Percentiles rank a stretch among this genome's conserved stretches.
Evolutionary conservation across 2,113 vertebrate species (phyloP).

Genomic region (Patagioenas fasciata): DNA sequence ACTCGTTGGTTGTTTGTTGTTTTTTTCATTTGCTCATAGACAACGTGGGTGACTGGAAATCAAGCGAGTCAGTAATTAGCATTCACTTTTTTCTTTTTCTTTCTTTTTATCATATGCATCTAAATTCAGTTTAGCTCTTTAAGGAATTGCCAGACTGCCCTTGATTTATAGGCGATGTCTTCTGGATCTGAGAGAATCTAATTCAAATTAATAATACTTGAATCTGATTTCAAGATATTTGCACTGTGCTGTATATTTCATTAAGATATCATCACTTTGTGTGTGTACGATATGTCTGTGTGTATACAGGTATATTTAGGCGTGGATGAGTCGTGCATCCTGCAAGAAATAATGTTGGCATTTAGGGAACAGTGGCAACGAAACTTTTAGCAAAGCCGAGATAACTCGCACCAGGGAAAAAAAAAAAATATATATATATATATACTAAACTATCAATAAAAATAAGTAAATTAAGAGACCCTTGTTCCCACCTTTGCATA

Average conservation of each 20-base stretch:
- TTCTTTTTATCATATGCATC: constrained; percentile 63
- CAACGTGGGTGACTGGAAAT: constrained; percentile 14
- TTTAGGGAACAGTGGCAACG: background rate
- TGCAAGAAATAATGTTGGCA: background rate
- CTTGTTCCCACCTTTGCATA: background rate
- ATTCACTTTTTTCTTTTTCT: constrained; percentile 58
- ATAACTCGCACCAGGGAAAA: rapidly evolving
- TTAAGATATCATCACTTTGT: constrained; percentile 25
- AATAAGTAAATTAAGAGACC: background rate
- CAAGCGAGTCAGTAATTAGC: constrained; percentile 21
- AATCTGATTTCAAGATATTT: constrained; percentile 55
- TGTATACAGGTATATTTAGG: background rate
- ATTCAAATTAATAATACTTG: constrained; percentile 68
- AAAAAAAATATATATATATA: background rate
- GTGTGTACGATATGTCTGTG: background rate
- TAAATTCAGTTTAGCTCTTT: constrained; percentile 65
- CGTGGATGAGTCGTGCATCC: background rate
- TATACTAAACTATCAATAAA: background rate
- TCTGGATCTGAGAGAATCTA: constrained; percentile 53
- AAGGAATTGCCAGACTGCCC: constrained; percentile 65
- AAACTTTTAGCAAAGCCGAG: constrained; percentile 15
- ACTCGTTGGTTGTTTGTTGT: background rate
- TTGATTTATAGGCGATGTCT: constrained; percentile 68
- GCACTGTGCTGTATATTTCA: constrained; percentile 35
- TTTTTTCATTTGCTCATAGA: background rate